A percentile compares a stretch with the other conserved stretches of the same genome.
phyloP scores from a whole-genome alignment of 2,888 invertebrate genomes.

The Patella depressa region DNA sequence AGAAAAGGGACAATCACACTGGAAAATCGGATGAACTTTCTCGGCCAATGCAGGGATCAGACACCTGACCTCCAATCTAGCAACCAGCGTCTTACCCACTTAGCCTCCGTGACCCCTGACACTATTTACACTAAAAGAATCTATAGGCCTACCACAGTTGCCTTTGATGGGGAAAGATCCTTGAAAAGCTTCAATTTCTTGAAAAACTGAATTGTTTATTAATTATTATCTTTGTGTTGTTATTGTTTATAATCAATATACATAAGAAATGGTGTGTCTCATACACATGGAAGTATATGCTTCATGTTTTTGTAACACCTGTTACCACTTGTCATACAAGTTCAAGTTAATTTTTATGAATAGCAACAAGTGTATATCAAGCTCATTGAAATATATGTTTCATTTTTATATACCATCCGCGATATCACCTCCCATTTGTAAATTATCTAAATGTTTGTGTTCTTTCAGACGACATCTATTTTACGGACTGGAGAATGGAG shows the following conservation, averaged over 20 bases:
- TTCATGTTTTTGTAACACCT: no score
- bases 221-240: slow-evolving; percentile 5
- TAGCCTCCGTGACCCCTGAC: no score
- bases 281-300: no score
- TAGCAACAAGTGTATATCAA: background rate
- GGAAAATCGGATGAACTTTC: no score
- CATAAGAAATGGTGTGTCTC: no score
- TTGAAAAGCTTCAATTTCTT: background rate
- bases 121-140: background rate
- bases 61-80: no score
- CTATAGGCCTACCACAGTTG: background rate
- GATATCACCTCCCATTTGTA: background rate
- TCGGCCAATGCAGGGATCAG: no score
- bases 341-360: background rate
- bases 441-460: background rate
- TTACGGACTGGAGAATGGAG: slow-evolving; percentile 96
- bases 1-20: no score
- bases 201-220: background rate
- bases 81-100: no score
- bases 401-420: background rate
- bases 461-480: slow-evolving; percentile 87
- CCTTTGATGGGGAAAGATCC: background rate
- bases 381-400: background rate
- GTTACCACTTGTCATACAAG: no score
- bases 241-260: background rate